Base-by-base conservation (phyloP, 2,113 vertebrate genomes). In the Ivindomyrus marchei region DNA sequence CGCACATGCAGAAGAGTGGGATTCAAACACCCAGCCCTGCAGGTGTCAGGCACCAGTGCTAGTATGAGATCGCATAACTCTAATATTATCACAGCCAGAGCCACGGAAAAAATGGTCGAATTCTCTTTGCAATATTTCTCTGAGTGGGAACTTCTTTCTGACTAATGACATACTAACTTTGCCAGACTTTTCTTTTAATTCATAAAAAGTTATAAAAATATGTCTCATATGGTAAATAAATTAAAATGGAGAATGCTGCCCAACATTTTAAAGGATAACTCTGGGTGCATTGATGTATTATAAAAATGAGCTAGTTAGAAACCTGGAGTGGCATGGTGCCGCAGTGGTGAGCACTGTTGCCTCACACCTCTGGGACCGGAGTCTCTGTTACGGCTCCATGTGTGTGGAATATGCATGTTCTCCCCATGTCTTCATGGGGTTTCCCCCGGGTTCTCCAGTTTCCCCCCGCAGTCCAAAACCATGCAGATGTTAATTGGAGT, bases 231-330 rank as follows among this genome's bases (percentile, higher is more conserved):
- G 24, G 10, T n/a, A 50, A 47, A 85, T 46, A 21, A 85, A 24
- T 47, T 36, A 36, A 80, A 86, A 86, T 86, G 46, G 6, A 87
- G 50, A 27, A 53, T 36, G 27, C 85, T 27, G 7, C 50, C 85
- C 47, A 53, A 21, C n/a, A 53, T 47, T 50, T 89, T 36, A 13
- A 89, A 84, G 11, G 21, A 17, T 24, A 89, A 83, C 46, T 9
- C n/a, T 89, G 74, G 74, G 11, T 80, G 36, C 36, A 27, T 39
- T 89, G 66, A 89, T 53, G 80, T 39, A 83, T 74, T 46, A 89
- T 50, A 80, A 80, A 77, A 80, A 42, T 7, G 5, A 80, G 36
- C 36, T n/a, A 31, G n/a, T 66, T 66, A 66, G 9, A 31, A 66
- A 66, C 62, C 24, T 8, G 56, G 56, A 24, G 5, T 2, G 56